These are phyloP conservation scores for Cephus sareptanus DNA, from an alignment of 2,888 invertebrate genomes.

Conservation along the genomic window DNA sequence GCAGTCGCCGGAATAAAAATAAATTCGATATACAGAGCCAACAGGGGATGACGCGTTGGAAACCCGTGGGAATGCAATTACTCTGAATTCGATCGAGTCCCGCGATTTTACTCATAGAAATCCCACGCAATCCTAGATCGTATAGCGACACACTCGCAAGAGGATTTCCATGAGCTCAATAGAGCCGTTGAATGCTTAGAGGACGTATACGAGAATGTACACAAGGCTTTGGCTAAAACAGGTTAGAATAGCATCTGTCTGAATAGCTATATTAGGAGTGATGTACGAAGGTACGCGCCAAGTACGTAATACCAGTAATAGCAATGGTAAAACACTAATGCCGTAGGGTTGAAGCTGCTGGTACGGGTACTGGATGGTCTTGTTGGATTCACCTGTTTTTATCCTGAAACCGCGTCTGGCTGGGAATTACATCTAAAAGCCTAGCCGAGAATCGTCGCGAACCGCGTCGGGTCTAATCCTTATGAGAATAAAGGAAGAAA, in stretches of 20 bases:
- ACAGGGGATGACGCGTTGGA: neutral
- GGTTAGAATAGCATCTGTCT: neutral
- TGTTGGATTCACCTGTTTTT: neutral
- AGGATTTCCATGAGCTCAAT: neutral
- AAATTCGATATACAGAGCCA: neutral
- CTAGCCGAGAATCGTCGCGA: neutral
- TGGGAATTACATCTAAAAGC: neutral
- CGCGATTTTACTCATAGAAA: neutral
- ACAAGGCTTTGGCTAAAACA: neutral
- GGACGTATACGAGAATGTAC: neutral
- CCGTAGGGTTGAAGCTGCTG: neutral
- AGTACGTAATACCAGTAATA: neutral
- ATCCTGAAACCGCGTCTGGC: neutral
- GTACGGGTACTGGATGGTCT: neutral
- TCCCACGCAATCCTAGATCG: neutral
- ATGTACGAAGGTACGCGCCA: neutral
- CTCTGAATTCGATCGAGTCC: neutral
- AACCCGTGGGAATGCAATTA: neutral
- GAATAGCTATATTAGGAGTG: neutral
- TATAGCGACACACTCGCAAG: neutral
- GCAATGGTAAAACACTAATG: neutral
- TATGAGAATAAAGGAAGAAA: neutral
- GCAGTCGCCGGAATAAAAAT: neutral
- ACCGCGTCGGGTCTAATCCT: neutral
- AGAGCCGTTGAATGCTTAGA: neutral